Percentiles rank a stretch among this genome's conserved stretches.
These are phyloP conservation scores for Apoderus coryli DNA, from an alignment of 2,888 invertebrate genomes.

Conservation along the genomic window DNA sequence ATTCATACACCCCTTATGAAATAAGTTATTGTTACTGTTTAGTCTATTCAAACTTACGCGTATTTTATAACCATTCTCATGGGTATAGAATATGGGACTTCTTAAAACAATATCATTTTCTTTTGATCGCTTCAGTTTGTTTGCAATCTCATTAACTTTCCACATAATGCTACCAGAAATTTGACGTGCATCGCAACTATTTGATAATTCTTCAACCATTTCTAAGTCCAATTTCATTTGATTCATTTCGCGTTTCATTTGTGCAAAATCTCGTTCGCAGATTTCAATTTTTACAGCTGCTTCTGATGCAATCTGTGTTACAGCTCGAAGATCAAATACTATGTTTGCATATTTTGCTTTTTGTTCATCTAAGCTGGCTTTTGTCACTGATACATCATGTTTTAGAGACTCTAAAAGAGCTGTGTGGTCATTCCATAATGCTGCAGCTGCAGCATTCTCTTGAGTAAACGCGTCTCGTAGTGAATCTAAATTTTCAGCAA, in stretches of 20 bases:
- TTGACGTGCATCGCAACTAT: neutral
- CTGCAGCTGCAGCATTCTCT: slow-evolving; percentile 29
- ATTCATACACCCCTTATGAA: too few relatives aligned
- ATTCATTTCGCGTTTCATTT: slow-evolving; percentile 30
- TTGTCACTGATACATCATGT: slow-evolving; percentile 20
- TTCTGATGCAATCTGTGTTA: slow-evolving; percentile 36
- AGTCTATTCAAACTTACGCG: slow-evolving; percentile 48
- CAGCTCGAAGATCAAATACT: slow-evolving; percentile 36
- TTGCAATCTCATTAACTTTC: slow-evolving; percentile 50
- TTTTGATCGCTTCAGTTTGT: slow-evolving; percentile 52
- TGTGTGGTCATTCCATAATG: slow-evolving; percentile 31
- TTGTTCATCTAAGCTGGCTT: slow-evolving; percentile 29
- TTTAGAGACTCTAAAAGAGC: slow-evolving; percentile 23
- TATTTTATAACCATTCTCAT: slow-evolving; percentile 59
- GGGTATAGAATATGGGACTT: slow-evolving; percentile 54
- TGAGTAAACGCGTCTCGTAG: slow-evolving; percentile 28
- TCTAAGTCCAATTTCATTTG: slow-evolving; percentile 35
- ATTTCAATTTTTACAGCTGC: slow-evolving; percentile 38
- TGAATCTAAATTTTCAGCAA: slow-evolving; percentile 22
- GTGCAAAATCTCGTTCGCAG: slow-evolving; percentile 31
- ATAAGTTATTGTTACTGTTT: slow-evolving; percentile 8
- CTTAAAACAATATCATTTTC: slow-evolving; percentile 46
- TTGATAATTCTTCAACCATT: slow-evolving; percentile 30
- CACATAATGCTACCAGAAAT: slow-evolving; percentile 35
- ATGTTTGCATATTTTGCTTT: slow-evolving; percentile 32